These are phyloP conservation scores for Podarcis muralis DNA, from an alignment of 2,113 vertebrate genomes.

Conservation along the genomic window DNA sequence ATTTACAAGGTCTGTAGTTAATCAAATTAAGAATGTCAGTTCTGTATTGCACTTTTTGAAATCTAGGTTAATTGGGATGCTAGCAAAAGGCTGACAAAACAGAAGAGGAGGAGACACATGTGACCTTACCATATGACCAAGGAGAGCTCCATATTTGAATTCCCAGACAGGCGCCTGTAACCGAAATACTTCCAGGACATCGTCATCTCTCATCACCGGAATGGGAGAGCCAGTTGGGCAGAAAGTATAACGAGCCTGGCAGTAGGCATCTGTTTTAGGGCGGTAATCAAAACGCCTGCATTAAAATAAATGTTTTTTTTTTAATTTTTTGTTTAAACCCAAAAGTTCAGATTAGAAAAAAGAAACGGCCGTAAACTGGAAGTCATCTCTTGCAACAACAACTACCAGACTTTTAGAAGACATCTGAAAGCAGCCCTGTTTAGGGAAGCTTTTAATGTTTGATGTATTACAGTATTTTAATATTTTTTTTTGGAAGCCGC, in stretches of 20 bases:
- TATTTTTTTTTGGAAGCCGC: too few species aligned
- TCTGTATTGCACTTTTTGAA: neutral
- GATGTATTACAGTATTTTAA: too few species aligned
- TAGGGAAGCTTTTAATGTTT: too few species aligned
- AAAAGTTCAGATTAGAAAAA: neutral
- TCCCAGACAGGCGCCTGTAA: conserved; percentile 97
- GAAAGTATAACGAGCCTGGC: conserved; percentile 93
- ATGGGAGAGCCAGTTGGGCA: conserved; percentile 88
- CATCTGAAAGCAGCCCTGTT: too few species aligned
- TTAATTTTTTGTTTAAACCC: too few species aligned
- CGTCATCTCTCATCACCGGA: conserved; percentile 82
- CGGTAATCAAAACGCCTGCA: conserved; percentile 89
- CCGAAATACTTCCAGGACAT: conserved; percentile 89
- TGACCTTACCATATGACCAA: conserved; percentile 88
- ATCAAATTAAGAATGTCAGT: neutral
- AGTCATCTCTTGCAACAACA: neutral
- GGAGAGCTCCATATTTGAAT: conserved; percentile 91
- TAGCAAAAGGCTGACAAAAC: neutral
- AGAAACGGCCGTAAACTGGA: neutral
- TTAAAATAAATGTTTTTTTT: conserved; percentile 7
- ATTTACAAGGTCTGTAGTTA: neutral
- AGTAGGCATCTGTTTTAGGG: conserved; percentile 87
- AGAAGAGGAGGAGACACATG: neutral
- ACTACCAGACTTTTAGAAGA: too few species aligned
- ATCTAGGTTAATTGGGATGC: neutral